Evolutionary conservation across 2,797 vertebrate species (phyloP).

Genomic region (Melopsittacus undulatus): DNA sequence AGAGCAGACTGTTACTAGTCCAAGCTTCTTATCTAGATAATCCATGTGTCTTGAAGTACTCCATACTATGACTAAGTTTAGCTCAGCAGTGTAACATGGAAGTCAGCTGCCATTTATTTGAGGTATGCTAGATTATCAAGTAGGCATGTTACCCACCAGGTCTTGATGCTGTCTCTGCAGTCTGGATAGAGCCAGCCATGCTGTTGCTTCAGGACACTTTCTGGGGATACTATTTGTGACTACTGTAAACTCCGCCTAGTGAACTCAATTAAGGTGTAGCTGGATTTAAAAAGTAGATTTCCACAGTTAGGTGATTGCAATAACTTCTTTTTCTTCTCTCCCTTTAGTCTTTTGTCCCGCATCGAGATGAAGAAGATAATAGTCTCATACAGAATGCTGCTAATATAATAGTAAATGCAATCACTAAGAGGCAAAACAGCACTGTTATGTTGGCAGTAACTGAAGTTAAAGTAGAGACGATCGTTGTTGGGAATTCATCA

Average conservation of each 20-base stretch:
- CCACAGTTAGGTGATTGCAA: neutral
- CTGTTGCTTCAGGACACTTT: neutral
- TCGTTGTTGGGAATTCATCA: conserved; percentile 72
- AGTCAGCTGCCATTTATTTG: conserved; percentile 14
- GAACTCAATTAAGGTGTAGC: neutral
- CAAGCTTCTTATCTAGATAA: conserved; percentile 18
- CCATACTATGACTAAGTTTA: conserved; percentile 41
- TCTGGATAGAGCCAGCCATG: neutral
- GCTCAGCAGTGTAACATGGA: neutral
- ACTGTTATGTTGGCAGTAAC: conserved; percentile 87
- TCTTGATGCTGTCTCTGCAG: neutral
- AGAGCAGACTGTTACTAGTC: conserved; percentile 46
- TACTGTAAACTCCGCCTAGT: neutral
- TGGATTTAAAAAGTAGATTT: neutral
- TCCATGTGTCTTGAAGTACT: conserved; percentile 11
- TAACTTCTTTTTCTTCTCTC: neutral
- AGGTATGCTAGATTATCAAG: neutral
- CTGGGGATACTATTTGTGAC: neutral
- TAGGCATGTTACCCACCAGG: neutral
- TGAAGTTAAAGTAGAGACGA: conserved; percentile 91
- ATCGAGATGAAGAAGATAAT: conserved; percentile 81
- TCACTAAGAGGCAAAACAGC: conserved; percentile 90
- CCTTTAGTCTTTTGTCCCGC: conserved; percentile 84
- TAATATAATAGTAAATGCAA: conserved; percentile 82
- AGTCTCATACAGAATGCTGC: conserved; percentile 87